Evolutionary conservation across 1,140 invertebrate genomes (phyloP).

Genomic region (Atta texana): DNA sequence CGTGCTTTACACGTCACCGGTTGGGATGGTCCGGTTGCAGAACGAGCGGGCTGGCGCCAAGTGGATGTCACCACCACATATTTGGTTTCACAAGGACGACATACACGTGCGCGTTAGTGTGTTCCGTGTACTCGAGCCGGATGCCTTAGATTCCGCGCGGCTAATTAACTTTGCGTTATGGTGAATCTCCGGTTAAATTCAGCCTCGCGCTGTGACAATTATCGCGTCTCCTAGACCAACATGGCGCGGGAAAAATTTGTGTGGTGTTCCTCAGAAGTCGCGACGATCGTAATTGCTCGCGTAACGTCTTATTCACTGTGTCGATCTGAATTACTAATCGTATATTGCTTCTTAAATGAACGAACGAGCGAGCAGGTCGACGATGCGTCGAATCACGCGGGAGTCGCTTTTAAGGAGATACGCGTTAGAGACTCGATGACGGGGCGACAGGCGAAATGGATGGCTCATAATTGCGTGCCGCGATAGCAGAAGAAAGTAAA

Average conservation of each 20-base stretch:
- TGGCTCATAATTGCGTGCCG: conserved; percentile 61
- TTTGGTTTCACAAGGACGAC: conserved; percentile 71
- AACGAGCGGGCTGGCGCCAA: conserved; percentile 83
- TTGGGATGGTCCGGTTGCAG: conserved; percentile 63
- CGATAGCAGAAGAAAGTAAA: conserved; percentile 62
- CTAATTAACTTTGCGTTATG: conserved; percentile 84
- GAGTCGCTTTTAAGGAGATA: conserved; percentile 59
- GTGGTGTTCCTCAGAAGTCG: conserved; percentile 59
- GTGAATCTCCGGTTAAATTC: conserved; percentile 81
- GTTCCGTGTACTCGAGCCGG: conserved; percentile 30
- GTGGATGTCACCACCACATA: conserved; percentile 80
- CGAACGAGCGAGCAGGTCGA: conserved; percentile 18
- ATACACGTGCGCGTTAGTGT: conserved; percentile 9
- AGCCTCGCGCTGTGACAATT: conserved; percentile 65
- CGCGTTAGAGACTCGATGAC: conserved; percentile 61
- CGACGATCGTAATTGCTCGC: conserved; percentile 71
- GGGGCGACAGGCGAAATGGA: conserved; percentile 59
- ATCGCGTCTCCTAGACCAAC: conserved; percentile 56
- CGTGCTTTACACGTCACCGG: conserved; percentile 55
- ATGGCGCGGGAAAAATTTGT: conserved; percentile 45
- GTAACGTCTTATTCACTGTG: conserved; percentile 75
- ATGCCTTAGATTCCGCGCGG: conserved; percentile 82
- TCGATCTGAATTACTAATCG: conserved; percentile 75
- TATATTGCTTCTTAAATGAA: conserved; percentile 9
- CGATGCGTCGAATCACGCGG: conserved; percentile 47